phyloP scores from a whole-genome alignment of 2,113 vertebrate species.

The Sarotherodon lohbergeri region DNA sequence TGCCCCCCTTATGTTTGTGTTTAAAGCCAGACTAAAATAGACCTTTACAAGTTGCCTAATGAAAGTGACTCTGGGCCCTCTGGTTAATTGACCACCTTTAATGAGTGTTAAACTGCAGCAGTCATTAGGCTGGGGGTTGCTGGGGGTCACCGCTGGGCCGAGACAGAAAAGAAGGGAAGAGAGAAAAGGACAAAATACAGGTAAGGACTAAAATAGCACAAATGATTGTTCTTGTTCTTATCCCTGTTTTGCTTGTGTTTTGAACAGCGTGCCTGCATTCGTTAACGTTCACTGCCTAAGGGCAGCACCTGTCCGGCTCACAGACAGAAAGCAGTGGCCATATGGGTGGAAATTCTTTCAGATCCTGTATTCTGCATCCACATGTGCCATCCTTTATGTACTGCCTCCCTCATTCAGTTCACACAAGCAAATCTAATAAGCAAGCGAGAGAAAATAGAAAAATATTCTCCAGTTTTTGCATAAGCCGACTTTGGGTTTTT shows the following conservation, averaged over 20 bases:
- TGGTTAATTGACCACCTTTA: conserved; percentile 71
- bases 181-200: not conserved
- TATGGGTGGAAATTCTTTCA: conserved; percentile 45
- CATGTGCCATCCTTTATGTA: conserved; percentile 15
- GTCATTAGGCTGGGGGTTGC: conserved; percentile 65
- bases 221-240: not conserved
- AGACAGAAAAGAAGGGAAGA: not conserved
- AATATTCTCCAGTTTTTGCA: not conserved
- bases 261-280: conserved; percentile 27
- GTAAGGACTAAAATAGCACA: conserved; percentile 2
- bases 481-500: not conserved
- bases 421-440: conserved; percentile 44
- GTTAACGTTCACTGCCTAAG: conserved; percentile 31
- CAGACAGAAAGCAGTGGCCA: conserved; percentile 26
- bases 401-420: not conserved
- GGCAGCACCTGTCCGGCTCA: conserved; percentile 60
- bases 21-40: conserved; percentile 58
- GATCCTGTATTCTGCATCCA: conserved; percentile 12
- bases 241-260: not conserved
- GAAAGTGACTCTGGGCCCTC: conserved; percentile 59
- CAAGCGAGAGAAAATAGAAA: conserved; percentile 29
- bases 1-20: conserved; percentile 21
- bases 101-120: conserved; percentile 64
- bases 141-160: conserved; percentile 55
- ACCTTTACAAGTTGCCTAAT: conserved; percentile 57